phyloP scores from a whole-genome alignment of 2,888 invertebrate species.

The Hymenopus coronatus region DNA sequence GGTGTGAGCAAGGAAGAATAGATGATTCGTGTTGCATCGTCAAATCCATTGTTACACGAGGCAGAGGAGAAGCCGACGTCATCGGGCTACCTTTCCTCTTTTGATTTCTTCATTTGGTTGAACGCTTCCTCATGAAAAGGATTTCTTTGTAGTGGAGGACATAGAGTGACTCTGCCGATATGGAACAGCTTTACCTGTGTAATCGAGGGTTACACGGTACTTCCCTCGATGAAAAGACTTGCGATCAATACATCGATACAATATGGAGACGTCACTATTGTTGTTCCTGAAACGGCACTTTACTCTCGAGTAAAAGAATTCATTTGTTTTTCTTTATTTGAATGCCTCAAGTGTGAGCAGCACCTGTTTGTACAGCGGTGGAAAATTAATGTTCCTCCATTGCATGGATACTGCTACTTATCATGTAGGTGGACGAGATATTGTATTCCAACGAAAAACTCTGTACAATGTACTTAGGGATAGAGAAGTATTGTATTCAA shows the following conservation, averaged over 20 bases:
- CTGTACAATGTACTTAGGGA: too few relatives aligned
- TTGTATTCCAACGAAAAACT: too few relatives aligned
- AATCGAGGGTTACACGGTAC: conserved; percentile 12
- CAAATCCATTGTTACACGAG: background rate
- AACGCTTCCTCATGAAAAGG: background rate
- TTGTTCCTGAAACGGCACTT: background rate
- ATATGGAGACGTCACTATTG: conserved; percentile 14
- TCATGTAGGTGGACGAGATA: too few relatives aligned
- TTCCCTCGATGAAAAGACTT: background rate
- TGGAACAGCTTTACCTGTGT: conserved; percentile 13
- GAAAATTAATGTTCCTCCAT: background rate
- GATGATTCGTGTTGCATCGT: background rate
- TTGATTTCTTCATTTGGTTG: conserved; percentile 18
- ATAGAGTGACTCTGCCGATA: background rate
- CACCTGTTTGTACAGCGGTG: background rate
- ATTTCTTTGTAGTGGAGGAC: background rate
- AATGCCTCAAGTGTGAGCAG: background rate
- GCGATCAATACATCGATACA: background rate
- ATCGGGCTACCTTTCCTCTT: background rate
- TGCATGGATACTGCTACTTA: too few relatives aligned
- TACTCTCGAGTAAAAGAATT: background rate
- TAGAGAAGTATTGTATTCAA: too few relatives aligned
- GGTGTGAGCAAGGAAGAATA: background rate
- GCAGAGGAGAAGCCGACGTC: conserved; percentile 8
- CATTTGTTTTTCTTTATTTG: background rate